phyloP scores from a whole-genome alignment of 2,888 invertebrate species.

The Polyommatus icarus region DNA sequence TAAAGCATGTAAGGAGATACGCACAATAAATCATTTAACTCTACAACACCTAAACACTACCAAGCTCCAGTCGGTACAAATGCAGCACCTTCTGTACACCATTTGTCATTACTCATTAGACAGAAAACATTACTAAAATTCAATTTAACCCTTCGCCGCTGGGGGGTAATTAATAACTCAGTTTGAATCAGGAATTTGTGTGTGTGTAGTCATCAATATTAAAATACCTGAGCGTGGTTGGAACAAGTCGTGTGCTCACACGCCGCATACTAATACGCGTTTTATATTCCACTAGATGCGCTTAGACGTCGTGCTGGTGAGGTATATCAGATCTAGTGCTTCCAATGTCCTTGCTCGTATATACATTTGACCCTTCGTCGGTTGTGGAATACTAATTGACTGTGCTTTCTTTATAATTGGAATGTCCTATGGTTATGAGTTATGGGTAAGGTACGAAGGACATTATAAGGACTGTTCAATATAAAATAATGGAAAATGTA shows the following conservation, averaged over 20 bases:
- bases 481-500: too few relatives aligned
- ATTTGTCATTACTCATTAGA: conserved; percentile 5
- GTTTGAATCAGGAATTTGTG: conserved; percentile 22
- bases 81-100: neutral
- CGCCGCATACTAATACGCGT: conserved; percentile 65
- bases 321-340: conserved; percentile 48
- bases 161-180: conserved; percentile 24
- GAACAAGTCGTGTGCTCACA: conserved; percentile 69
- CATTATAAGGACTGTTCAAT: too few relatives aligned
- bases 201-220: conserved; percentile 65
- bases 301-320: conserved; percentile 57
- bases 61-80: neutral
- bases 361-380: conserved; percentile 44
- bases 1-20: neutral
- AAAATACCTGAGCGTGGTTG: conserved; percentile 63
- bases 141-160: conserved; percentile 7
- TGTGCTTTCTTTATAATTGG: neutral
- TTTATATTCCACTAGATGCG: conserved; percentile 66
- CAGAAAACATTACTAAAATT: neutral
- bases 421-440: neutral
- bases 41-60: neutral
- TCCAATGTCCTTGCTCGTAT: conserved; percentile 48
- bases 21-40: neutral
- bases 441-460: too few relatives aligned
- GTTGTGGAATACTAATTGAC: conserved; percentile 40